Conservation (phyloP, 2,113 vertebrate species). For the Crotalus horridus region DNA sequence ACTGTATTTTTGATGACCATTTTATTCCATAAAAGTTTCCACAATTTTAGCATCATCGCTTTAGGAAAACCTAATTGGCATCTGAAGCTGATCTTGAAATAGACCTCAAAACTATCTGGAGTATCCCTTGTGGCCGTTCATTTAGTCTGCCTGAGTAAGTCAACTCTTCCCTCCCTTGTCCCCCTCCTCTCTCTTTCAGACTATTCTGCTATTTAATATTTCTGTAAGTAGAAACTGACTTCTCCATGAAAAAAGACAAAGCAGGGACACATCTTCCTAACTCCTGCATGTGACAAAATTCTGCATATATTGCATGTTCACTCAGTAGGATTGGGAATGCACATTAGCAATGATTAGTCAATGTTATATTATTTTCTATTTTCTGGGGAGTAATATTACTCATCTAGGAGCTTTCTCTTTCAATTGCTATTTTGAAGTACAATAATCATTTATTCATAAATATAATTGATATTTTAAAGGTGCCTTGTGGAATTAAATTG, state of each 20-base stretch:
- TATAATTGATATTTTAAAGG: constrained; percentile 33
- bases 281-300: neutral
- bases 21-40: neutral
- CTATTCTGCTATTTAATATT: too few species aligned
- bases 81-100: too few species aligned
- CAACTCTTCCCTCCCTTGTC: too few species aligned
- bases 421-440: constrained; percentile 37
- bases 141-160: too few species aligned
- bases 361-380: constrained; percentile 8
- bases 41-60: neutral
- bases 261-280: neutral
- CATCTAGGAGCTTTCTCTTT: constrained; percentile 1
- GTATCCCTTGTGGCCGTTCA: too few species aligned
- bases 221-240: neutral
- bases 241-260: neutral
- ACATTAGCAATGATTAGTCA: neutral
- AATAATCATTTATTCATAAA: constrained; percentile 60
- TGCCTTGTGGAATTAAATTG: constrained; percentile 37
- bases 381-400: neutral
- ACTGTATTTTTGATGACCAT: neutral
- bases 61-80: too few species aligned
- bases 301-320: neutral
- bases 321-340: neutral
- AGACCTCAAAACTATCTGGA: too few species aligned
- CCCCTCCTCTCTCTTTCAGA: too few species aligned